These are phyloP conservation scores for Rousettus madagascariensis DNA, from an alignment of 2,797 vertebrate species.

Conservation along the genomic window DNA sequence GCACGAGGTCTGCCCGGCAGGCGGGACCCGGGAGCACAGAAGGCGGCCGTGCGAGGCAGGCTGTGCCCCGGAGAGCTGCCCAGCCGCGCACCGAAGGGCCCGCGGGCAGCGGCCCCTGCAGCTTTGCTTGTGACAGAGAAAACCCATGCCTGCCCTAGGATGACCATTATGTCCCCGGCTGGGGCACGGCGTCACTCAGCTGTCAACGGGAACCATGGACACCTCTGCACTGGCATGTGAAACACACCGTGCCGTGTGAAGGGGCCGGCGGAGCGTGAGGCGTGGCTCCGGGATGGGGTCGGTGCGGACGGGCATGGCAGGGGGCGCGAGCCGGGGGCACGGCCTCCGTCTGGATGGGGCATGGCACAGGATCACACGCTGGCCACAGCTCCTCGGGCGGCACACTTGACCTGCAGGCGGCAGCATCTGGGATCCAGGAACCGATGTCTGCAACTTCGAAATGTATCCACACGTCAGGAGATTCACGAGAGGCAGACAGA, in stretches of 20 bases:
- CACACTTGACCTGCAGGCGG: too few species aligned
- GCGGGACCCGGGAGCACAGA: neutral
- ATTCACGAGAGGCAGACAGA: too few species aligned
- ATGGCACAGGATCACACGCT: accelerated
- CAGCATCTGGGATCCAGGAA: too few species aligned
- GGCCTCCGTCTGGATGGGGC: neutral
- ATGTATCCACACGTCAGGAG: neutral
- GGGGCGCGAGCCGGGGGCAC: neutral
- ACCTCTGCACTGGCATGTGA: accelerated
- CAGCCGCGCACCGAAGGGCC: neutral
- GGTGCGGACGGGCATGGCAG: neutral
- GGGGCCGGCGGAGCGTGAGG: neutral
- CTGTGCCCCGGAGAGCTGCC: neutral
- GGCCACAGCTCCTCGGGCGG: neutral
- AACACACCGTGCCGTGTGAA: too few species aligned
- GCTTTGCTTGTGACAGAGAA: neutral
- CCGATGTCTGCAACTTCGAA: neutral
- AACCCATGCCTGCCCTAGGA: neutral
- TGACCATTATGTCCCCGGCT: neutral
- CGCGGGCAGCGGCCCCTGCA: accelerated
- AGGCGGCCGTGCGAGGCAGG: neutral
- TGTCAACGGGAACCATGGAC: neutral
- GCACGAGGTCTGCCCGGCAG: neutral
- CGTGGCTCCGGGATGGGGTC: too few species aligned
- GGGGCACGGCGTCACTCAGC: neutral